phyloP scores from a whole-genome alignment of 2,113 vertebrate species.

The Paramormyrops kingsleyae region DNA sequence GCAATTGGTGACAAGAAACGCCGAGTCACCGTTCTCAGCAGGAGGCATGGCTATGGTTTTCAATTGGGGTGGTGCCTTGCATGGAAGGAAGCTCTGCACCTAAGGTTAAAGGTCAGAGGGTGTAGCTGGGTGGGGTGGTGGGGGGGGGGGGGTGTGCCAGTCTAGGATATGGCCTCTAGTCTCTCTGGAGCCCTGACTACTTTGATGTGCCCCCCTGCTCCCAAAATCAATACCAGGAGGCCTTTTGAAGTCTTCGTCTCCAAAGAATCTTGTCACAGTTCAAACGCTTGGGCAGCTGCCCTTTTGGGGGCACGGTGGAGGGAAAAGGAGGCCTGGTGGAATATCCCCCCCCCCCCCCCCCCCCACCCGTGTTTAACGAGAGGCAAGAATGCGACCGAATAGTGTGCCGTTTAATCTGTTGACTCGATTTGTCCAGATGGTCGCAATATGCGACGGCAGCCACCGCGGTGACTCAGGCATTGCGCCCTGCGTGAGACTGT shows the following conservation, averaged over 20 bases:
- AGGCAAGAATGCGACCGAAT: slow-evolving; percentile 45
- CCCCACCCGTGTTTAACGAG: slow-evolving; percentile 23
- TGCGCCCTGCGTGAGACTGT: background rate
- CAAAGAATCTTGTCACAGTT: slow-evolving; percentile 32
- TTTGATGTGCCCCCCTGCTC: slow-evolving; percentile 56
- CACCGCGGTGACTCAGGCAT: background rate
- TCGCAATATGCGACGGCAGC: slow-evolving; percentile 38
- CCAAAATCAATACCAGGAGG: slow-evolving; percentile 51
- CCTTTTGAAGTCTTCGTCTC: slow-evolving; percentile 41
- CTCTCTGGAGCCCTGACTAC: slow-evolving; percentile 41
- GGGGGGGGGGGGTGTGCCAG: background rate
- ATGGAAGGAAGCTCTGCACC: slow-evolving; percentile 39
- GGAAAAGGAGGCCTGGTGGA: slow-evolving; percentile 34
- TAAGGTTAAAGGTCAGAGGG: slow-evolving; percentile 50
- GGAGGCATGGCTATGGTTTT: slow-evolving; percentile 22
- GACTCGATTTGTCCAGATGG: slow-evolving; percentile 55
- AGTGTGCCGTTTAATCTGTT: slow-evolving; percentile 37
- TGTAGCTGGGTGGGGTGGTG: background rate
- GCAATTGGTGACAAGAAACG: background rate
- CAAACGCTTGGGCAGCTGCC: slow-evolving; percentile 31
- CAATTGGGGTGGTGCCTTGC: slow-evolving; percentile 41
- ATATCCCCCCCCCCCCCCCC: slow-evolving; percentile 18
- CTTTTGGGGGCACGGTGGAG: slow-evolving; percentile 34
- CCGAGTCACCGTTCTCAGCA: background rate
- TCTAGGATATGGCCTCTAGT: slow-evolving; percentile 21